Evolutionary conservation across 1,140 invertebrate species (phyloP), one percentile per base, ranked within the genome.

Genomic region (Nebria ingens): DNA sequence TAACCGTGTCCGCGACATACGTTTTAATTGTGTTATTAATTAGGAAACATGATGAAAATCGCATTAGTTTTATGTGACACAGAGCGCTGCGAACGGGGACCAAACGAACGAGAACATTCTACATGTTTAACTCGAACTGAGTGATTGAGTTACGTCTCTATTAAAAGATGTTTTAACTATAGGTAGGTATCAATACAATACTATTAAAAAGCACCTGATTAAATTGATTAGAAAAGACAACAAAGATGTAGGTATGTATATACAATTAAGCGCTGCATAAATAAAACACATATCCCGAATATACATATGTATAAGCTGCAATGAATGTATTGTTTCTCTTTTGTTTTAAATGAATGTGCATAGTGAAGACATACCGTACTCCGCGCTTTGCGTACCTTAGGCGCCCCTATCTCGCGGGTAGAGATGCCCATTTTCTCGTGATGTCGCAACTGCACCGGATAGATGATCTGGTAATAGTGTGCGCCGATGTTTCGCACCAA

Each of bases 391-490:
- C 79, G 80, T 78, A 89, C 87, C 85, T 89, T 89, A 65, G 84
- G 79, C 65, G 82, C 79, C 72, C 85, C 85, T 68, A 88, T 83
- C 78, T 92, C 89, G 70, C 88, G 80, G 56, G 89, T 91, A 61
- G 87, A 93, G 69, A 94, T 93, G 66, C 91, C 91, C 86, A 93
- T 90, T 77, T 93, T 93, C 76, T 93, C 89, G 79, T 93, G 90
- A 74, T 93, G 88, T 56, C 91, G 84, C 68, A 93, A 77, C 78
- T 94, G 92, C 62, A 93, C 89, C 56, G 91, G 91, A 77, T 93
- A 94, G 64, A 93, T 93, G 71, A 95, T 93, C 75, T 94, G 90
- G 77, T 93, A 94, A 71, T 85, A 92, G 72, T 91, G 85, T 50
- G 83, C 81, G 59, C 88, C 89, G 72, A 94, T 91, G 73, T 89